Evolutionary conservation across 2,797 vertebrate genomes (phyloP).

Genomic region (Bothrops alternatus): DNA sequence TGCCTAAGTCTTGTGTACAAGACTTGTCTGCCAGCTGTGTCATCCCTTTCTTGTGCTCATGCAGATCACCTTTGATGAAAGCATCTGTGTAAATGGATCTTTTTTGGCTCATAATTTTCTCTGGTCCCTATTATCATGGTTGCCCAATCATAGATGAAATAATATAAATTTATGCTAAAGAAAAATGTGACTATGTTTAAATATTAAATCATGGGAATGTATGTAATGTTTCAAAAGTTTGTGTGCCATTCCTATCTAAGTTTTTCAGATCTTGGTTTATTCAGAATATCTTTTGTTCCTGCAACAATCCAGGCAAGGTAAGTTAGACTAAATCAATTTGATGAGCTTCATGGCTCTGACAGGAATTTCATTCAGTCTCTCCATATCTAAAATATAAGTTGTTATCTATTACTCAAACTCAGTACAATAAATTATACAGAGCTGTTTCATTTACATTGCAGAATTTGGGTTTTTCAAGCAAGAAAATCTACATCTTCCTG

Average conservation of each 20-base stretch:
- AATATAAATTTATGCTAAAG: neutral
- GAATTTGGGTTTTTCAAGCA: constrained; percentile 41
- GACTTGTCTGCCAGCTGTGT: neutral
- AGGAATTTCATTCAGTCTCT: neutral
- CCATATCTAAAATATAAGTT: neutral
- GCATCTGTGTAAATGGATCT: neutral
- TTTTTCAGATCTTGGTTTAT: neutral
- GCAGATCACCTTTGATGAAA: neutral
- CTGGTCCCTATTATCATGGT: neutral
- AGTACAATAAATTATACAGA: neutral
- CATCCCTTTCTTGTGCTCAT: neutral
- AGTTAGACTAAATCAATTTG: neutral
- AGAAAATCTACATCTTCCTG: constrained; percentile 37
- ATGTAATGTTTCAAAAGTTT: neutral
- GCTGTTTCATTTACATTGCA: constrained; percentile 20
- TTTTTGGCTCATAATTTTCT: neutral
- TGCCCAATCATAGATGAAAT: neutral
- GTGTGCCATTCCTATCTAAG: neutral
- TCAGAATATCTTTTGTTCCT: neutral
- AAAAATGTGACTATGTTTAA: neutral
- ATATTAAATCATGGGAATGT: neutral
- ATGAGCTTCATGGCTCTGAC: neutral
- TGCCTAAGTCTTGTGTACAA: neutral
- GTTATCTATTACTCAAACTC: neutral
- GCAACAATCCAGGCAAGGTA: neutral